phyloP scores from a whole-genome alignment of 64 coral and sea anemone species.

The Actinia equina region DNA sequence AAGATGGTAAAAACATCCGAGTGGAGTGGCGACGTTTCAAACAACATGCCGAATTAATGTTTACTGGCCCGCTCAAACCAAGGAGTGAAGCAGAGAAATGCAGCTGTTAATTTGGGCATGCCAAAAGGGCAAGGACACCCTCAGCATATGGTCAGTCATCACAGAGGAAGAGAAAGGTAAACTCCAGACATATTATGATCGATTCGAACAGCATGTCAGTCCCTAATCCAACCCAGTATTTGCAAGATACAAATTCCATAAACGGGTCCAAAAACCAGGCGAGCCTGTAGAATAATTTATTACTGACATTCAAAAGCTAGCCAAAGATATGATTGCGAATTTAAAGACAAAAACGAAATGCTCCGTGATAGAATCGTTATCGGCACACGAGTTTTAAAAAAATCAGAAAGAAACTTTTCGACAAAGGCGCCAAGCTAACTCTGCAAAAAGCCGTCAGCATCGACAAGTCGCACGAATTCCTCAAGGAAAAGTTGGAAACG shows the following conservation, averaged over 20 bases:
- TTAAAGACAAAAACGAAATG: background rate
- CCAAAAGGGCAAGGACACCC: too few species aligned
- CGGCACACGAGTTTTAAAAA: conserved; percentile 38
- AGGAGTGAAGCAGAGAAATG: too few species aligned
- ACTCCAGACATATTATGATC: too few species aligned
- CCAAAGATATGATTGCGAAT: conserved; percentile 3
- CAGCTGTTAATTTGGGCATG: too few species aligned
- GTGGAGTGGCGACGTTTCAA: conserved; percentile 11
- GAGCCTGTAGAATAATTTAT: background rate
- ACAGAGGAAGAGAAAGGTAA: background rate
- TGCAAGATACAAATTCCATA: too few species aligned
- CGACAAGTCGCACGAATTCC: conserved; percentile 32
- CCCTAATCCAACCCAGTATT: too few species aligned
- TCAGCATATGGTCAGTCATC: too few species aligned
- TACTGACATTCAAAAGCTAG: background rate
- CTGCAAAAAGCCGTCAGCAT: conserved; percentile 34
- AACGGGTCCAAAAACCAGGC: too few species aligned
- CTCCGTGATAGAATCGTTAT: background rate
- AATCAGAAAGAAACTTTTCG: conserved; percentile 47
- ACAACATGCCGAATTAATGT: conserved; percentile 4
- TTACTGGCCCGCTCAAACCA: background rate
- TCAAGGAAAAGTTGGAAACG: conserved; percentile 15
- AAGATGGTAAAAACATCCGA: background rate
- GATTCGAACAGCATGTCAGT: too few species aligned
- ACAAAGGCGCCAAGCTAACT: conserved; percentile 31